Percentiles rank a stretch among this genome's conserved stretches.
phyloP scores from a whole-genome alignment of 2,888 invertebrate genomes.

The Aspidiotus rigidus region DNA sequence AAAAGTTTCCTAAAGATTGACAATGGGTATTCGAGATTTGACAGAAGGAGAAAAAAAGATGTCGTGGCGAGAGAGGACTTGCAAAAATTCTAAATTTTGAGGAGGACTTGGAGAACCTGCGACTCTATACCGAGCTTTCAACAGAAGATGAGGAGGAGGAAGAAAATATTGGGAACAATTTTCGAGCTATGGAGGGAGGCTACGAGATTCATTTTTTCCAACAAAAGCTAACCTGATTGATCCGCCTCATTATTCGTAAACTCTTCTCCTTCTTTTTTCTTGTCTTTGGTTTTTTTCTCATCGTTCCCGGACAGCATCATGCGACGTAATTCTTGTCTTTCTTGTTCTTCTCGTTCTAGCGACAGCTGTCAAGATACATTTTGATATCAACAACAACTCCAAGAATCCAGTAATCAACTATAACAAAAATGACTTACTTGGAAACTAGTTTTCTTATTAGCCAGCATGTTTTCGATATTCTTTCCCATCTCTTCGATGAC shows the following conservation, averaged over 20 bases:
- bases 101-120: too few relatives aligned
- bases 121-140: too few relatives aligned
- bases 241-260: slow-evolving; percentile 37
- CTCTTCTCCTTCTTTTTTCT: slow-evolving; percentile 50
- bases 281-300: slow-evolving; percentile 54
- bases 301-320: slow-evolving; percentile 70
- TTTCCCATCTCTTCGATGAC: slow-evolving; percentile 97
- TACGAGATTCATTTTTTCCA: too few relatives aligned
- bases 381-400: slow-evolving; percentile 34
- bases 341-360: slow-evolving; percentile 88
- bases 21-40: too few relatives aligned
- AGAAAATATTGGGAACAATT: too few relatives aligned
- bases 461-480: slow-evolving; percentile 93
- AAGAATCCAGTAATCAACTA: not conserved
- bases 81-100: too few relatives aligned
- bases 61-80: too few relatives aligned
- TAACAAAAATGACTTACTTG: slow-evolving; percentile 48
- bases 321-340: slow-evolving; percentile 82
- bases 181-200: too few relatives aligned
- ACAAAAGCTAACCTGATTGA: too few relatives aligned
- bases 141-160: too few relatives aligned
- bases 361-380: slow-evolving; percentile 51
- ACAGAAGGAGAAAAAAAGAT: too few relatives aligned
- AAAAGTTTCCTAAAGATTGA: too few relatives aligned
- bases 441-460: slow-evolving; percentile 89